Evolutionary conservation across 1,140 invertebrate genomes (phyloP).

Genomic region (Bombus picipes): DNA sequence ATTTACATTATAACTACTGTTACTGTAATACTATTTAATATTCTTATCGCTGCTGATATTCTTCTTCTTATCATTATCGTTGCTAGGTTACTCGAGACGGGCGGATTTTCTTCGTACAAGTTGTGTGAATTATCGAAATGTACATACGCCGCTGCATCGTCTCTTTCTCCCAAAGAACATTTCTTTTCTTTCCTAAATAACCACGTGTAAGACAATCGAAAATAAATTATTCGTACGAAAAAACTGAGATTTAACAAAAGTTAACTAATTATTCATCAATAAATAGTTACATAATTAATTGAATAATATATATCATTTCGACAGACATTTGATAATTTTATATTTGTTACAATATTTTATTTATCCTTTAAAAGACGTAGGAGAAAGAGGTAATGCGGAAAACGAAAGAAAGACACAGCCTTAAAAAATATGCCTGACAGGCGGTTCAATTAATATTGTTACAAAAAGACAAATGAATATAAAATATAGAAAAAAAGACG

Average conservation of each 20-base stretch:
- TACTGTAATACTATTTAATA: slow-evolving; percentile 45
- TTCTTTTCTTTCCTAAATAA: not conserved
- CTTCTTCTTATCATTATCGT: slow-evolving; percentile 53
- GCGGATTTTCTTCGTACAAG: slow-evolving; percentile 8
- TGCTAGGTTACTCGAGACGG: slow-evolving; percentile 36
- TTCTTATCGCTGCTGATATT: slow-evolving; percentile 53
- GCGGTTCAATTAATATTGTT: slow-evolving; percentile 47
- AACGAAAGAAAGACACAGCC: slow-evolving; percentile 37
- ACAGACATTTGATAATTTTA: not conserved
- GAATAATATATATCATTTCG: not conserved
- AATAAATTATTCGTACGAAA: not conserved
- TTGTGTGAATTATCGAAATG: slow-evolving; percentile 12
- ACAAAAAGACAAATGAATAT: slow-evolving; percentile 40
- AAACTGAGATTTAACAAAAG: not conserved
- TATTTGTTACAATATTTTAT: not conserved
- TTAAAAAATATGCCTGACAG: slow-evolving; percentile 23
- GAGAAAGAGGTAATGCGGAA: slow-evolving; percentile 26
- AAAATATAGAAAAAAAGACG: slow-evolving; percentile 37
- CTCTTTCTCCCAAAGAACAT: not conserved
- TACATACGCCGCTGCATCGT: not conserved
- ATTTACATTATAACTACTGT: slow-evolving; percentile 49
- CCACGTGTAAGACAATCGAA: not conserved
- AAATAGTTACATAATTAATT: not conserved
- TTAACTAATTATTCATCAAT: not conserved
- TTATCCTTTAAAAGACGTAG: not conserved